Evolutionary conservation across 1,140 invertebrate genomes (phyloP).

Genomic region (Trichoplusia ni): DNA sequence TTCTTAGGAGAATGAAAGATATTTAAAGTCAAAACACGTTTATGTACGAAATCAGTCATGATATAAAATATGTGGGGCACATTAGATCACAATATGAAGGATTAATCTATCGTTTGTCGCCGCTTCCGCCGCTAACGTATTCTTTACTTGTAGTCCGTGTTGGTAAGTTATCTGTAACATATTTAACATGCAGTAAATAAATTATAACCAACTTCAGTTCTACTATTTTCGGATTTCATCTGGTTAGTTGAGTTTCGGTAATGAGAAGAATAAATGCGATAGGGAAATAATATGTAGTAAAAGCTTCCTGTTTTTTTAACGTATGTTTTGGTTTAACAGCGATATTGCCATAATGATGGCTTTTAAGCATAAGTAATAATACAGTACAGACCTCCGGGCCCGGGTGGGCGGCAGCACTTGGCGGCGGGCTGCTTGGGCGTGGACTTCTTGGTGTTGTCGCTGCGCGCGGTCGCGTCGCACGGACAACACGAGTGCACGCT

Average conservation of each 20-base stretch:
- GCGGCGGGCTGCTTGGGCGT: conserved; percentile 27
- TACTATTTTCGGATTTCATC: too few relatives aligned
- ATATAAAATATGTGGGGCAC: background rate
- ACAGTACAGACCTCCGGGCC: too few relatives aligned
- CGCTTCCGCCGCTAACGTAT: conserved; percentile 61
- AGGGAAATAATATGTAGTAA: too few relatives aligned
- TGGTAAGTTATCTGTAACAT: conserved; percentile 68
- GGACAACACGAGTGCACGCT: conserved; percentile 74
- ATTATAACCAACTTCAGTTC: too few relatives aligned
- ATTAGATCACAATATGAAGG: conserved; percentile 3
- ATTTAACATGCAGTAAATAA: too few relatives aligned
- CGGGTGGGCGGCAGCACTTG: conserved; percentile 57
- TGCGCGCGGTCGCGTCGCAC: conserved; percentile 44
- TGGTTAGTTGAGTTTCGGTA: too few relatives aligned
- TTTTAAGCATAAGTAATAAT: too few relatives aligned
- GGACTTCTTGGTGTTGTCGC: conserved; percentile 37
- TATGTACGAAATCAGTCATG: background rate
- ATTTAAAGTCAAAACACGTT: background rate
- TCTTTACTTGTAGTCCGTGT: conserved; percentile 71
- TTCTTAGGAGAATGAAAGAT: background rate
- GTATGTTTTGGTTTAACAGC: too few relatives aligned
- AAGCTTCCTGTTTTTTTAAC: too few relatives aligned
- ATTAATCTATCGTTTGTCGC: conserved; percentile 52
- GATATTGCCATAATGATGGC: too few relatives aligned
- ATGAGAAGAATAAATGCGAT: too few relatives aligned